A percentile compares a stretch with the other conserved stretches of the same genome.
phyloP scores from a whole-genome alignment of 2,888 invertebrate genomes.

The Caenorhabditis imperialis region DNA sequence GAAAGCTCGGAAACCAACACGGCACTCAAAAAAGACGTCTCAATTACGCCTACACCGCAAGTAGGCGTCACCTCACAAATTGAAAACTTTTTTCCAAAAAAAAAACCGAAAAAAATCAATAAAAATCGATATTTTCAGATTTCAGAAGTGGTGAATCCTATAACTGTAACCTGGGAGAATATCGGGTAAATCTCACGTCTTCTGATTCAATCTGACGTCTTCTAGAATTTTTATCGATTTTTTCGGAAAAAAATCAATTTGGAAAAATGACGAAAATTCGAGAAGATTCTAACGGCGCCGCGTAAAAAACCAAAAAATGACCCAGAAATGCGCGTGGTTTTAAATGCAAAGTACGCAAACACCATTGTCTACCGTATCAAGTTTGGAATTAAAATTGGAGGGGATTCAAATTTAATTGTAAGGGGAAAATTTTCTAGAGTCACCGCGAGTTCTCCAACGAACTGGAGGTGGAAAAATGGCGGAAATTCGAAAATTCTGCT shows the following conservation, averaged over 20 bases:
- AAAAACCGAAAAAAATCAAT: background rate
- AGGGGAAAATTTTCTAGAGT: background rate
- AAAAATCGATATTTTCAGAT: slow-evolving; percentile 2
- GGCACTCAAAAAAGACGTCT: slow-evolving; percentile 6
- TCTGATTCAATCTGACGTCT: background rate
- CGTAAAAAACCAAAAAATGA: too few species aligned
- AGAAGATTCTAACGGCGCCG: slow-evolving; percentile 9
- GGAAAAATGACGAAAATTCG: slow-evolving; percentile 7
- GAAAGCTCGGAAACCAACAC: slow-evolving; percentile 1
- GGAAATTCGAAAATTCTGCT: slow-evolving; percentile 18
- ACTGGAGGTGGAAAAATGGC: slow-evolving; percentile 8
- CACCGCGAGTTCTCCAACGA: too few species aligned
- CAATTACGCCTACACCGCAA: slow-evolving; percentile 6
- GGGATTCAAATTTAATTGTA: background rate
- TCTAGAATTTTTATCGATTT: background rate
- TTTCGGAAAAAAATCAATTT: background rate
- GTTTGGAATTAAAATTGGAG: slow-evolving; percentile 1
- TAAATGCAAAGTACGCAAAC: slow-evolving; percentile 41
- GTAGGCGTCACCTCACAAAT: too few species aligned
- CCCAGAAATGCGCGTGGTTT: background rate
- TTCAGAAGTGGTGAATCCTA: slow-evolving; percentile 19
- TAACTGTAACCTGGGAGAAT: slow-evolving; percentile 35
- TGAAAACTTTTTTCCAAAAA: too few species aligned
- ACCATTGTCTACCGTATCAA: slow-evolving; percentile 23
- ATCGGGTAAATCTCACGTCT: slow-evolving; percentile 7